Percentiles rank a stretch among this genome's conserved stretches.
Conservation (phyloP, 2,888 invertebrate genomes). For the Polydrusus pterygomalis region DNA sequence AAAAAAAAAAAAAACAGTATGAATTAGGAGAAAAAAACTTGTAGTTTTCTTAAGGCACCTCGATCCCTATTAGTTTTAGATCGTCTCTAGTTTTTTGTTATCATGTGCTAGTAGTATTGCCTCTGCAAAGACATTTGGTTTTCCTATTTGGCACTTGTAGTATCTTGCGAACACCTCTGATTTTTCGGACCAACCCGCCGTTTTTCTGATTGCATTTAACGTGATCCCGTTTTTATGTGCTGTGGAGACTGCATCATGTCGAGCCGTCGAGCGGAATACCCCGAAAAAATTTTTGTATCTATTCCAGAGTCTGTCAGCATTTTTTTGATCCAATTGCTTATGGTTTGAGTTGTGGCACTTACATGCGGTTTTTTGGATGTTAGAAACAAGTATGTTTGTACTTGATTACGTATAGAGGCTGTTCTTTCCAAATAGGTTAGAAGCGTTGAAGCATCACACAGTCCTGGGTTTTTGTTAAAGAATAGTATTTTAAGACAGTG, state of each 20-base stretch:
- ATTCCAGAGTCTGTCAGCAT: not conserved
- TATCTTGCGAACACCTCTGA: not conserved
- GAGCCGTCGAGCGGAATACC: not conserved
- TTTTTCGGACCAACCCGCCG: not conserved
- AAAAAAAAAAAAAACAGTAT: too few relatives aligned
- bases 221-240: too few relatives aligned
- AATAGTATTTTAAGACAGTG: not conserved
- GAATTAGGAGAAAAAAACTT: too few relatives aligned
- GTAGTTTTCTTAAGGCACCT: too few relatives aligned
- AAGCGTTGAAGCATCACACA: not conserved
- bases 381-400: not conserved
- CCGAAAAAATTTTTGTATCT: not conserved
- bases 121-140: not conserved
- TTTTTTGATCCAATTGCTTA: not conserved
- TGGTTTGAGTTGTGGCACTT: not conserved
- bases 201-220: not conserved
- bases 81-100: not conserved
- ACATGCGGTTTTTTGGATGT: not conserved
- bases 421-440: not conserved
- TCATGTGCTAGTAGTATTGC: not conserved
- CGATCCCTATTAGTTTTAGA: not conserved
- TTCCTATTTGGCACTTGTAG: not conserved
- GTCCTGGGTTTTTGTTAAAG: not conserved
- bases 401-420: not conserved
- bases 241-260: too few relatives aligned